Percentiles rank a stretch among this genome's conserved stretches.
phyloP scores from a whole-genome alignment of 2,113 vertebrate genomes.

The Paraplagusia blochii region DNA sequence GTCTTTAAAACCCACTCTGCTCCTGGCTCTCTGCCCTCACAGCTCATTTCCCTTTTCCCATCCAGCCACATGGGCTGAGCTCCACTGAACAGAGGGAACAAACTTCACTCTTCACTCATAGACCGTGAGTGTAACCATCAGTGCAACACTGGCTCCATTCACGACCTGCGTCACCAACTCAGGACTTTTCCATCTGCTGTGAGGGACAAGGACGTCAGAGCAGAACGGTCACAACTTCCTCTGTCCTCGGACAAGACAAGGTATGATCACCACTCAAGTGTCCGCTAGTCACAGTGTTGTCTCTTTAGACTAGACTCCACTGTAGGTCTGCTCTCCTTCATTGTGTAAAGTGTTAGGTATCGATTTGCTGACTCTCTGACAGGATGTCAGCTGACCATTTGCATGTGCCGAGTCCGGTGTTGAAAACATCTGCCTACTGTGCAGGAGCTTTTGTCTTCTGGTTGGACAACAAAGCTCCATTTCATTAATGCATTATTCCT shows the following conservation, averaged over 20 bases:
- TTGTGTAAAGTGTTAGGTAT: slow-evolving; percentile 18
- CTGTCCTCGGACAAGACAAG: slow-evolving; percentile 20
- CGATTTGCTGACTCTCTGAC: slow-evolving; percentile 31
- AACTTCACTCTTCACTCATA: slow-evolving; percentile 30
- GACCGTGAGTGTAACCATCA: not conserved
- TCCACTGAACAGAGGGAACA: slow-evolving; percentile 45
- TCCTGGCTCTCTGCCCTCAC: slow-evolving; percentile 59
- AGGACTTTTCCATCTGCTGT: slow-evolving; percentile 11
- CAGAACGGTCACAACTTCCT: slow-evolving; percentile 13
- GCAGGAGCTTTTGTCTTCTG: slow-evolving; percentile 43
- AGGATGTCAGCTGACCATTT: slow-evolving; percentile 12
- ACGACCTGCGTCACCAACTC: slow-evolving; percentile 15
- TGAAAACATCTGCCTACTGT: slow-evolving; percentile 35
- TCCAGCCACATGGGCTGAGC: slow-evolving; percentile 65
- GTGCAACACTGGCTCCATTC: slow-evolving; percentile 5
- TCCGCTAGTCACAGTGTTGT: slow-evolving; percentile 21
- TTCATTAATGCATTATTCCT: slow-evolving; percentile 46
- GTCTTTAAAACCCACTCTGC: slow-evolving; percentile 58
- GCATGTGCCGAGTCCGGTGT: slow-evolving; percentile 29
- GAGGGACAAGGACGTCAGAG: slow-evolving; percentile 13
- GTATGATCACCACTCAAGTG: slow-evolving; percentile 36
- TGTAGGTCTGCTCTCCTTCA: not conserved
- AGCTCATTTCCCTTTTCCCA: slow-evolving; percentile 68
- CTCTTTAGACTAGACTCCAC: not conserved
- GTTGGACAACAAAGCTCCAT: slow-evolving; percentile 55